Conservation (phyloP, 2,113 vertebrate genomes). For the Stictonetta naevosa region DNA sequence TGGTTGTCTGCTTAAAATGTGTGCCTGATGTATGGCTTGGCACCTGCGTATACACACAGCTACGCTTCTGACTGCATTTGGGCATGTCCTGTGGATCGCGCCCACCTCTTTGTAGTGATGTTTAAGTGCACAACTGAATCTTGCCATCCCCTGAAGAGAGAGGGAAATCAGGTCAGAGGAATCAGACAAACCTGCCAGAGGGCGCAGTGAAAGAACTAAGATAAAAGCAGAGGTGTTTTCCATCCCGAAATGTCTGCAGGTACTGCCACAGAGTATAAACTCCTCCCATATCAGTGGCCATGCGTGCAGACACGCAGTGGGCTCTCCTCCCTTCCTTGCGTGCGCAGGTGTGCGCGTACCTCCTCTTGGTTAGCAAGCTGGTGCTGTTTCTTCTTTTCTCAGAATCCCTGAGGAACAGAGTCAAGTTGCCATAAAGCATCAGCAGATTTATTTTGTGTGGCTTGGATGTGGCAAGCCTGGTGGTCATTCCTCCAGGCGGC, state of each 20-base stretch:
- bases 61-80: not conserved
- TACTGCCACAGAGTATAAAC: not conserved
- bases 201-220: not conserved
- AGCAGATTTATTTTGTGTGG: not conserved
- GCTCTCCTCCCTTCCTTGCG: too few relatives aligned
- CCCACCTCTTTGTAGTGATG: not conserved
- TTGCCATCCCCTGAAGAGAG: not conserved
- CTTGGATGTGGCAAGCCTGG: not conserved
- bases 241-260: not conserved
- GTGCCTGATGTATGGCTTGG: not conserved
- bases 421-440: not conserved
- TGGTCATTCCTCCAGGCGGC: not conserved
- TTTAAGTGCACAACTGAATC: not conserved
- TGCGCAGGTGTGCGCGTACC: too few relatives aligned
- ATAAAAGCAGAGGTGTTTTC: not conserved
- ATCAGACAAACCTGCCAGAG: not conserved
- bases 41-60: not conserved
- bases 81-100: not conserved
- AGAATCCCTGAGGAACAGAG: not conserved
- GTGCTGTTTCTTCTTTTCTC: not conserved
- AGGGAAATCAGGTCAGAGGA: not conserved
- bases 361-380: not conserved
- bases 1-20: not conserved
- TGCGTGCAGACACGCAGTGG: rapidly evolving
- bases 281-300: not conserved